These are phyloP conservation scores for Nineta flava DNA, from an alignment of 2,888 invertebrate species.

Conservation along the genomic window DNA sequence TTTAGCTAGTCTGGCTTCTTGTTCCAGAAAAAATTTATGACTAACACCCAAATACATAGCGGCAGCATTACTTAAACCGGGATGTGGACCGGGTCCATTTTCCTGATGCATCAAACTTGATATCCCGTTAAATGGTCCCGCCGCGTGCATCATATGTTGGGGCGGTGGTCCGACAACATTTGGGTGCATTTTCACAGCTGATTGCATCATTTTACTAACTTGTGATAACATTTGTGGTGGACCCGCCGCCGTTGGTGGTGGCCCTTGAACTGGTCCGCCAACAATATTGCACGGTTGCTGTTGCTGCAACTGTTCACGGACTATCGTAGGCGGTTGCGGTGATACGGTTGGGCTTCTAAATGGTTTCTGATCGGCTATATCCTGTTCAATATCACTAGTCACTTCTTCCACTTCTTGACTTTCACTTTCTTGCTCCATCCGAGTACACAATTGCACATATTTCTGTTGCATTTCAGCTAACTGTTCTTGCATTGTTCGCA, in stretches of 20 bases:
- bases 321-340: slow-evolving; percentile 28
- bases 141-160: slow-evolving; percentile 32
- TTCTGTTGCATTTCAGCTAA: slow-evolving; percentile 83
- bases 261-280: slow-evolving; percentile 10
- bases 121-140: slow-evolving; percentile 36
- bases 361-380: slow-evolving; percentile 15
- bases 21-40: slow-evolving; percentile 64
- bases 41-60: slow-evolving; percentile 63
- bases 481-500: slow-evolving; percentile 77
- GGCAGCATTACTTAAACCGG: slow-evolving; percentile 42
- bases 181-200: slow-evolving; percentile 40
- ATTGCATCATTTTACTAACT: slow-evolving; percentile 44
- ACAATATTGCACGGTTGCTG: slow-evolving; percentile 23
- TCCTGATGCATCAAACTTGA: slow-evolving; percentile 30
- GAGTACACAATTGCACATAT: slow-evolving; percentile 71
- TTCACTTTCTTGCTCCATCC: slow-evolving; percentile 66
- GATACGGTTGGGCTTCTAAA: slow-evolving; percentile 34
- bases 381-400: slow-evolving; percentile 51
- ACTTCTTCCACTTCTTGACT: slow-evolving; percentile 59
- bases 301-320: slow-evolving; percentile 32
- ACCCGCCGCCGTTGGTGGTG: slow-evolving; percentile 19
- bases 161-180: slow-evolving; percentile 25
- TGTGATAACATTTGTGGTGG: slow-evolving; percentile 36
- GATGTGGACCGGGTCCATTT: slow-evolving; percentile 33
- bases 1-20: slow-evolving; percentile 57